Conservation (phyloP, 2,797 vertebrate species). For the Poecilia gillii region DNA sequence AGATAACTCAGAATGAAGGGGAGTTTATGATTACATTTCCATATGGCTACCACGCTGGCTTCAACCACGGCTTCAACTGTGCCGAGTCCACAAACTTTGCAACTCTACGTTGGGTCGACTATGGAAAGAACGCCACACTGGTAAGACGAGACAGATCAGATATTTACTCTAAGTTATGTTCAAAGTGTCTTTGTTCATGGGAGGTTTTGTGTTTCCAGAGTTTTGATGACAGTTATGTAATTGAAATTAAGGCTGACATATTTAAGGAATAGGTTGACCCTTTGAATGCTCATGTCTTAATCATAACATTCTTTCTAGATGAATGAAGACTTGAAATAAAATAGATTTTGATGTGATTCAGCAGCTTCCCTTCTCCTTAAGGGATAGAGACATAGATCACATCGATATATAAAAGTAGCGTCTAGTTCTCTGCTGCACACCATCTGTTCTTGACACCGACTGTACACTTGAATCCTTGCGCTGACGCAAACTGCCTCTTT, state of each 20-base stretch:
- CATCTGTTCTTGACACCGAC: slow-evolving; percentile 62
- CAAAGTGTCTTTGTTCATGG: neutral
- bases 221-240: neutral
- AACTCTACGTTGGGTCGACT: slow-evolving; percentile 96
- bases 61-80: slow-evolving; percentile 99
- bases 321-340: slow-evolving; percentile 11
- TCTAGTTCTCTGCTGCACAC: slow-evolving; percentile 47
- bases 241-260: neutral
- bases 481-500: slow-evolving; percentile 59
- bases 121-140: slow-evolving; percentile 95
- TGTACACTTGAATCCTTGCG: slow-evolving; percentile 43
- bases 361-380: slow-evolving; percentile 24
- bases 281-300: neutral
- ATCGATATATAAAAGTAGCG: slow-evolving; percentile 52
- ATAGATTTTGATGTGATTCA: slow-evolving; percentile 33
- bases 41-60: slow-evolving; percentile 96
- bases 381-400: slow-evolving; percentile 48
- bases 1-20: slow-evolving; percentile 97
- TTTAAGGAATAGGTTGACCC: neutral
- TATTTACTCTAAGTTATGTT: neutral
- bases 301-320: neutral
- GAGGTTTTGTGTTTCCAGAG: neutral
- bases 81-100: slow-evolving; percentile 98
- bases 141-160: slow-evolving; percentile 67
- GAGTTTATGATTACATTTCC: slow-evolving; percentile 99